A percentile compares a stretch with the other conserved stretches of the same genome.
These are phyloP conservation scores for Sylvia borin DNA, from an alignment of 2,797 vertebrate species.

Conservation along the genomic window DNA sequence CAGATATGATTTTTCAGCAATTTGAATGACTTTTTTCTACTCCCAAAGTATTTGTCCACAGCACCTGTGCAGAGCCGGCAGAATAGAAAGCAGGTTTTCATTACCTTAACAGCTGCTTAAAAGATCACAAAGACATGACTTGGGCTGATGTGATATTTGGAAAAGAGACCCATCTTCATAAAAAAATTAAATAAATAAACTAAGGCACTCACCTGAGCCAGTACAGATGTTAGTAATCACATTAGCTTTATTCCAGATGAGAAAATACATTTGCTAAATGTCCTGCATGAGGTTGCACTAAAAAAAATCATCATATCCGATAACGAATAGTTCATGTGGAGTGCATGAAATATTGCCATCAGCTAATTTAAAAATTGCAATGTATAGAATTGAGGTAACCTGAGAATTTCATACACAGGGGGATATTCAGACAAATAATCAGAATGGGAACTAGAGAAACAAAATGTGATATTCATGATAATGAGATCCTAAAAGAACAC, in stretches of 20 bases:
- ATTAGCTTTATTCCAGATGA: constrained; percentile 19
- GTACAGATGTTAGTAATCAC: constrained; percentile 50
- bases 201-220: constrained; percentile 11
- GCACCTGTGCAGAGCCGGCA: constrained; percentile 11
- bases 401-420: not conserved
- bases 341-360: constrained; percentile 15
- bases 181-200: not conserved
- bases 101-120: constrained; percentile 40
- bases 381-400: constrained; percentile 5
- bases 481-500: constrained; percentile 24
- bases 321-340: not conserved
- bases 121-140: constrained; percentile 7
- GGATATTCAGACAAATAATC: constrained; percentile 24
- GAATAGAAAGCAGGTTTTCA: not conserved
- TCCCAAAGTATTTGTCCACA: not conserved
- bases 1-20: not conserved
- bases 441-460: not conserved
- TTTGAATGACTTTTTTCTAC: not conserved
- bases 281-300: not conserved
- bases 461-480: constrained; percentile 7
- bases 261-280: constrained; percentile 18
- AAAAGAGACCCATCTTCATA: constrained; percentile 1
- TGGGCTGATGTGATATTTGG: constrained; percentile 1
- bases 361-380: constrained; percentile 40
- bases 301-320: not conserved